phyloP scores from a whole-genome alignment of 2,797 vertebrate genomes.

The Pseudomugil gertrudae region DNA sequence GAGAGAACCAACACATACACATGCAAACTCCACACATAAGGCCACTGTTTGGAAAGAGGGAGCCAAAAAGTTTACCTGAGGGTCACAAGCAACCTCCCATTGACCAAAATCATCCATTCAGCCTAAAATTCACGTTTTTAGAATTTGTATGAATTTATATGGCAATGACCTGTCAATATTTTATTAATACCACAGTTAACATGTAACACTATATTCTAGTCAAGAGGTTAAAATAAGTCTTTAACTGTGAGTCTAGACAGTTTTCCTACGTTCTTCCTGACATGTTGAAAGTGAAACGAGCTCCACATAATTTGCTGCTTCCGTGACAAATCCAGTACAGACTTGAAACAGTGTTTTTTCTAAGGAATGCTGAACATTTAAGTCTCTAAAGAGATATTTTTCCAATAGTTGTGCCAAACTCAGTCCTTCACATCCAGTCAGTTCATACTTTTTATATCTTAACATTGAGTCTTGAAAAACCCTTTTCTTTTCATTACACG shows the following conservation, averaged over 20 bases:
- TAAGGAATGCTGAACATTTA: conserved; percentile 17
- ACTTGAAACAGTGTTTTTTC: conserved; percentile 35
- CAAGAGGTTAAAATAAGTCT: not conserved
- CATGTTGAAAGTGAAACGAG: conserved; percentile 36
- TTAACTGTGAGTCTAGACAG: not conserved
- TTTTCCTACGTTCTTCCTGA: conserved; percentile 28
- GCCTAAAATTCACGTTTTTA: not conserved
- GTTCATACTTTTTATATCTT: not conserved
- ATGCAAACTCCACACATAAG: no score
- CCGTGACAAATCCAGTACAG: conserved; percentile 40
- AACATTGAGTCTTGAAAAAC: conserved; percentile 9
- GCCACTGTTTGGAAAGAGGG: no score
- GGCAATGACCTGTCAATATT: not conserved
- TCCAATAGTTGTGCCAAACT: not conserved
- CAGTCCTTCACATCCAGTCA: conserved; percentile 11
- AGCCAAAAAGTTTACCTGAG: not conserved
- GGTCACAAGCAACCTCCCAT: no score
- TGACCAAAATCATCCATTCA: no score
- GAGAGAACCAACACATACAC: no score
- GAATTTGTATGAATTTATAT: not conserved
- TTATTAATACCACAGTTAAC: not conserved
- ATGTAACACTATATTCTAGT: not conserved
- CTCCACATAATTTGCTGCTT: conserved; percentile 50
- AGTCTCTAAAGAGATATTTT: conserved; percentile 14
- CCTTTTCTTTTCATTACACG: not conserved